phyloP scores from a whole-genome alignment of 2,797 vertebrate species.

The Sorex maritimensis region DNA sequence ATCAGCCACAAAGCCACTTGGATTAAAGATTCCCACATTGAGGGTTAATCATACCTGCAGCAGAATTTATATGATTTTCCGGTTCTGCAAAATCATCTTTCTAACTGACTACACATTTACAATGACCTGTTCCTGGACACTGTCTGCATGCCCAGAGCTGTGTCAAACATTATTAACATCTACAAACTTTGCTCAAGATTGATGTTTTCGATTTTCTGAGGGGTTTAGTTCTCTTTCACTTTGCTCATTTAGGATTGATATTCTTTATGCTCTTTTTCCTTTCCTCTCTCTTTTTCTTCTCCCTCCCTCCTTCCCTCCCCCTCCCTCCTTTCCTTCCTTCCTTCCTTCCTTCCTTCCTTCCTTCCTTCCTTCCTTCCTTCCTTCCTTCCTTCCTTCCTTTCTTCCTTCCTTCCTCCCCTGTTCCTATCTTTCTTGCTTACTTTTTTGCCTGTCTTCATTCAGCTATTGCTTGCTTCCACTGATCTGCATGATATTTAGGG shows the following conservation, averaged over 20 bases:
- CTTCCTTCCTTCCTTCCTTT: no score
- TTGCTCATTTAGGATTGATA: neutral
- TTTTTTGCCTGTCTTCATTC: neutral
- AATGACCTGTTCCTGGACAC: constrained; percentile 43
- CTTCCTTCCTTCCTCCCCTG: neutral
- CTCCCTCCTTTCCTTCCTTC: no score
- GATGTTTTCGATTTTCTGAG: neutral
- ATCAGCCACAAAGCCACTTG: neutral
- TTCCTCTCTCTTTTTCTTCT: no score
- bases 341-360: neutral
- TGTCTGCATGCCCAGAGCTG: constrained; percentile 57
- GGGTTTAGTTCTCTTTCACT: neutral
- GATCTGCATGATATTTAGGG: neutral
- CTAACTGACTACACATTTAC: constrained; percentile 71
- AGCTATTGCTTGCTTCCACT: neutral
- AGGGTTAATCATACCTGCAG: constrained; percentile 60
- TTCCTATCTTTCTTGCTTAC: no score
- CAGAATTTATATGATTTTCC: constrained; percentile 62
- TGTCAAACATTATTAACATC: constrained; percentile 65
- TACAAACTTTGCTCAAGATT: constrained; percentile 20
- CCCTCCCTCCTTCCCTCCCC: no score
- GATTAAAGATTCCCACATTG: constrained; percentile 50
- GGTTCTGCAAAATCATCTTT: constrained; percentile 70
- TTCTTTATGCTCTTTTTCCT: neutral
- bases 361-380: no score